Conservation (phyloP, 2,888 invertebrate genomes). For the Leptogaster cylindrica region DNA sequence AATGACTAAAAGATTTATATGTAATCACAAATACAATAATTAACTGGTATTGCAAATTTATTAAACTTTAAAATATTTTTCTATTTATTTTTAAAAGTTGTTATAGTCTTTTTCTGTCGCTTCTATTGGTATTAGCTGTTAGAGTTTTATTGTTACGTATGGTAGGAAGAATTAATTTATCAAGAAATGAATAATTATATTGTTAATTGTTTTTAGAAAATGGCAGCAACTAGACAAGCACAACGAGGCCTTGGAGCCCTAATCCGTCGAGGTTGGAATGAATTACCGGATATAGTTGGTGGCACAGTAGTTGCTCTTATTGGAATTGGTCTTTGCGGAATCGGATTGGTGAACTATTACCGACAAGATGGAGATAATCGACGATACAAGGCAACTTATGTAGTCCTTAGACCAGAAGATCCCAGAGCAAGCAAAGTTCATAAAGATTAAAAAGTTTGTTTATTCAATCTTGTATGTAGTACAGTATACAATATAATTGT, state of each 20-base stretch:
- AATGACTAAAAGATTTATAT: neutral
- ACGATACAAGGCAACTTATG: conserved; percentile 69
- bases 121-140: no score
- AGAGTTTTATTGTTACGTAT: neutral
- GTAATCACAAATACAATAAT: no score
- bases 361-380: conserved; percentile 71
- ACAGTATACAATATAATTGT: conserved; percentile 2
- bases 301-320: conserved; percentile 66
- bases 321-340: conserved; percentile 65
- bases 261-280: conserved; percentile 65
- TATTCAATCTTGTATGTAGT: neutral
- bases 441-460: conserved; percentile 60
- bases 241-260: conserved; percentile 55
- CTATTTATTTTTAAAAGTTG: no score
- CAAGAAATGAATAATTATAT: neutral
- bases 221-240: conserved; percentile 52
- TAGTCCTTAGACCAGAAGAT: conserved; percentile 73
- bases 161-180: neutral
- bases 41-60: no score
- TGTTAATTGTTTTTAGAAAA: neutral
- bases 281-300: conserved; percentile 75
- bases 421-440: conserved; percentile 67
- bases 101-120: no score
- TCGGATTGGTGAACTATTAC: conserved; percentile 64
- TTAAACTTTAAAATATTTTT: no score